These are phyloP conservation scores for Gerosis bhagava DNA, from an alignment of 2,888 invertebrate species.

Conservation along the genomic window DNA sequence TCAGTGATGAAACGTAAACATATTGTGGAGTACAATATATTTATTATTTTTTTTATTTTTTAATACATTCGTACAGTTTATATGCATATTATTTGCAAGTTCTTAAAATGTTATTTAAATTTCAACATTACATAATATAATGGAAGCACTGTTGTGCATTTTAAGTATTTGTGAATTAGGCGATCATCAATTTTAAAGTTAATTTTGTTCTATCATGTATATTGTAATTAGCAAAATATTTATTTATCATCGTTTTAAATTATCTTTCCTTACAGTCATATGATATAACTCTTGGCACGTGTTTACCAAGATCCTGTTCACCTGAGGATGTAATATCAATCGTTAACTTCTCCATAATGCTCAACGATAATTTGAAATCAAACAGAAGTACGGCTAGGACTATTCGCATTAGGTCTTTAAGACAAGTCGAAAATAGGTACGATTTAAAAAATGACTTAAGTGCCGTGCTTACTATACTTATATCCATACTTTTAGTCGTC, in stretches of 20 bases:
- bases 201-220: too few relatives aligned
- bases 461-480: conserved; percentile 51
- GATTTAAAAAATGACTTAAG: conserved; percentile 50
- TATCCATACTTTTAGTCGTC: conserved; percentile 50
- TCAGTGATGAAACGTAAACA: too few relatives aligned
- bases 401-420: conserved; percentile 51
- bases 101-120: too few relatives aligned
- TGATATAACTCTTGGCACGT: conserved; percentile 64
- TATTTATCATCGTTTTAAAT: not conserved
- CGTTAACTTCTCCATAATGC: conserved; percentile 71
- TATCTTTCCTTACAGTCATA: conserved; percentile 56
- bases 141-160: too few relatives aligned
- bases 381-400: conserved; percentile 59
- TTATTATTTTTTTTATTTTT: too few relatives aligned
- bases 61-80: too few relatives aligned
- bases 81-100: too few relatives aligned
- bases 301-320: conserved; percentile 71
- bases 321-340: conserved; percentile 65
- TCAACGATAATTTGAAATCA: conserved; percentile 63
- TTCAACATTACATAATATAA: too few relatives aligned
- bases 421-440: conserved; percentile 52
- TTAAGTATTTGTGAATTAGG: too few relatives aligned
- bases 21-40: too few relatives aligned
- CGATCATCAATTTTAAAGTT: too few relatives aligned
- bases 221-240: not conserved